These are phyloP conservation scores for Eulacestoma nigropectus DNA, from an alignment of 2,113 vertebrate genomes.

Conservation along the genomic window DNA sequence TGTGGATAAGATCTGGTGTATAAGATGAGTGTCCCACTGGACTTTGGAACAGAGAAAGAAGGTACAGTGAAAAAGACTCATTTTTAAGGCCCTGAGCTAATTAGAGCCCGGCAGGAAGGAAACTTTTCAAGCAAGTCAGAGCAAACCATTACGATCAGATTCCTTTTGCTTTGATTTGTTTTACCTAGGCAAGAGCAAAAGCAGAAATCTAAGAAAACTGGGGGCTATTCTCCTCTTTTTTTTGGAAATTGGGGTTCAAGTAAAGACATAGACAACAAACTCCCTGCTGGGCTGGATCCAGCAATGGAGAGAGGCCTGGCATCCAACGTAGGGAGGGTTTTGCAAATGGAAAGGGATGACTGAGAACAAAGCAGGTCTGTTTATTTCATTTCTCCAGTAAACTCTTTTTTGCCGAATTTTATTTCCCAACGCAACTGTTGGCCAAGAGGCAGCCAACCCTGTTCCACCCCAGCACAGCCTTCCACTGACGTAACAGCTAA, in stretches of 20 bases:
- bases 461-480: neutral
- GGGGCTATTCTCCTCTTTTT: neutral
- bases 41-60: neutral
- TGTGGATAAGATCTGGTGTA: neutral
- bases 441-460: neutral
- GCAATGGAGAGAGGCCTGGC: neutral
- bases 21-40: neutral
- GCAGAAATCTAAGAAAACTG: neutral
- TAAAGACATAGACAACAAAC: neutral
- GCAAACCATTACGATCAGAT: neutral
- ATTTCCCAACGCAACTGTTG: neutral
- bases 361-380: neutral
- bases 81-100: neutral
- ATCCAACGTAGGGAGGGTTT: neutral
- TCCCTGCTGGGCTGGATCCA: neutral
- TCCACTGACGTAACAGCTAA: neutral
- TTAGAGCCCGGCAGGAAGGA: neutral
- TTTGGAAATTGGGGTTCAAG: neutral
- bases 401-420: neutral
- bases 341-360: neutral
- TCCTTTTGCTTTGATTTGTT: neutral
- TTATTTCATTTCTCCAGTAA: neutral
- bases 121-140: neutral
- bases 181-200: neutral
- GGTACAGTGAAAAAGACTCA: neutral